Evolutionary conservation across 2,113 vertebrate genomes (phyloP).

Genomic region (Gobius niger): DNA sequence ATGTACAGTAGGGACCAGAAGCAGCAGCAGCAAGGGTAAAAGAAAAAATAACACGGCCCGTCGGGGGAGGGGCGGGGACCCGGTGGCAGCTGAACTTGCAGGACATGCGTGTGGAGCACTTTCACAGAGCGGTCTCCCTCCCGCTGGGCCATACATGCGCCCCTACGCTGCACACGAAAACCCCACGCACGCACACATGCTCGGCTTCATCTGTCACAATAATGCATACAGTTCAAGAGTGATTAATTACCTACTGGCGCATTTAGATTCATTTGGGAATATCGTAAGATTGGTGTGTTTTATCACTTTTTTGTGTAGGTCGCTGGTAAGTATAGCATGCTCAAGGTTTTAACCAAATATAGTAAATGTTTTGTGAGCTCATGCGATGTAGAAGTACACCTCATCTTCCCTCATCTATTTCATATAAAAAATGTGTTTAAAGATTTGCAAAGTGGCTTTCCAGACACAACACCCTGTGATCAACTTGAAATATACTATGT

Average conservation of each 20-base stretch:
- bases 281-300: not conserved
- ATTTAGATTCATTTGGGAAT: not conserved
- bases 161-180: constrained; percentile 28
- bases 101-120: constrained; percentile 31
- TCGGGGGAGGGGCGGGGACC: constrained; percentile 24
- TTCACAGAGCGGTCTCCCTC: constrained; percentile 27
- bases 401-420: too few species aligned
- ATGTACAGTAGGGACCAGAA: constrained; percentile 28
- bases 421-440: not conserved
- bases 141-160: constrained; percentile 44
- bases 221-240: not conserved
- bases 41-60: constrained; percentile 21
- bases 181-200: constrained; percentile 11
- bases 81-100: constrained; percentile 60
- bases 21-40: constrained; percentile 11
- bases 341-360: too few species aligned
- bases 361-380: too few species aligned
- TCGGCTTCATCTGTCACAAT: constrained; percentile 19
- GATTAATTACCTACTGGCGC: not conserved
- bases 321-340: too few species aligned
- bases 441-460: not conserved
- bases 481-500: not conserved
- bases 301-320: too few species aligned
- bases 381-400: too few species aligned
- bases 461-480: not conserved